Evolutionary conservation across 2,113 vertebrate species (phyloP), one percentile per base, ranked within the genome.

Genomic region (Epinephelus lanceolatus): DNA sequence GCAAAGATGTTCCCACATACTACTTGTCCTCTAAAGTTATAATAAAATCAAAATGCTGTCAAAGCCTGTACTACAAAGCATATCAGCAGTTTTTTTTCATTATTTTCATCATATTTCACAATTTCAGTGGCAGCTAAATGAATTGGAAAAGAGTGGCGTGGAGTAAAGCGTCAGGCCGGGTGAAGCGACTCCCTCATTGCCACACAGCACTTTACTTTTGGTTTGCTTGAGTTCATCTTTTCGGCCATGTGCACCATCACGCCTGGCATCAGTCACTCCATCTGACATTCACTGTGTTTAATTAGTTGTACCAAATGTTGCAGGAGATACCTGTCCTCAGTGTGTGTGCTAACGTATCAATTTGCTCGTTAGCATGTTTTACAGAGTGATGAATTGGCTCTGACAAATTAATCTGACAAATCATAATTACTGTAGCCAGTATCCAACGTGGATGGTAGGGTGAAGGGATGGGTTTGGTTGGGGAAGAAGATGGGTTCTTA

Each of bases 231-330:
- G 78, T 89, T 86, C 18, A 65, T 87, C 85, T 70, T 83, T 81
- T 63, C 67, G 25, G 57, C 65, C 77, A 53, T 47, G 17, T 69
- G 77, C 78, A 69, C 86, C 89, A 89, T 92, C 83, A 78, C 57
- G 67, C 80, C 83, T 69, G 78, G 81, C 88, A 86, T 93, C 91
- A 89, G 75, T 88, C 91, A 90, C 82, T 88, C 84, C 33, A 53
- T 60, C 87, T 89, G 87, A 85, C 81, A 84, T 76, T 72, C 71
- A 59, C 57, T 86, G 63, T 84, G 66, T 93, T 89, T 91, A 92
- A 93, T 94, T 94, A 95, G 93, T 90, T 91, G 85, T 85, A 88
- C 83, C 81, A 82, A 84, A 89, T 89, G 81, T 88, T 92, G 83
- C 67, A 88, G 83, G 65, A 78, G 89, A 88, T 91, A 92, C 89